A percentile compares a stretch with the other conserved stretches of the same genome.
Conservation (phyloP, 2,113 vertebrate genomes). For the Pavo muticus region DNA sequence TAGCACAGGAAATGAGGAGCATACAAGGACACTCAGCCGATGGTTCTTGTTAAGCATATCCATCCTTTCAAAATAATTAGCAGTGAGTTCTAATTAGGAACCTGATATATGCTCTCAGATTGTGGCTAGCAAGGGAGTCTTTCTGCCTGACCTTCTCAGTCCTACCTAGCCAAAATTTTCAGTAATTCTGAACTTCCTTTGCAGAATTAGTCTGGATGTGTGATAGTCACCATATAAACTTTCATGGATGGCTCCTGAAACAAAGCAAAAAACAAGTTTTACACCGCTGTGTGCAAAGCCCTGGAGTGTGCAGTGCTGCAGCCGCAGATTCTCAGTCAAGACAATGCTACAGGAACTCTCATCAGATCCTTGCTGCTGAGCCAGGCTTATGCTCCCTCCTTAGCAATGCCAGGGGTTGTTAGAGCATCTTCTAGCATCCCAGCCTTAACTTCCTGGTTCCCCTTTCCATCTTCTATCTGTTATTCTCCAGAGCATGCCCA, state of each 20-base stretch:
- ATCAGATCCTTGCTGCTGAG: background rate
- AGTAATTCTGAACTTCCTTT: background rate
- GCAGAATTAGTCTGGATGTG: background rate
- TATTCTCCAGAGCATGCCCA: background rate
- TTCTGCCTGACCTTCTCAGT: background rate
- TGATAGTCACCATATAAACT: background rate
- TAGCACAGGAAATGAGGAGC: background rate
- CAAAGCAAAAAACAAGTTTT: background rate
- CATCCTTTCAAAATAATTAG: slow-evolving; percentile 29
- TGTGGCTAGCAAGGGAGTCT: background rate
- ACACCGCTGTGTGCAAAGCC: background rate
- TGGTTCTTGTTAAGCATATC: slow-evolving; percentile 20
- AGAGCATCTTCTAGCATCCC: background rate
- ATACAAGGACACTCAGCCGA: background rate
- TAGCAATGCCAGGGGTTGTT: background rate
- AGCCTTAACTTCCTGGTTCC: background rate
- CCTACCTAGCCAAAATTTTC: background rate
- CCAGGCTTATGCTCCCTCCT: background rate
- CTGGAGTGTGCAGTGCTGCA: background rate
- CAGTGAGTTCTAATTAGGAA: background rate
- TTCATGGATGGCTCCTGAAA: background rate
- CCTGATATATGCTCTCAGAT: background rate
- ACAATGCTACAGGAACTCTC: accelerated
- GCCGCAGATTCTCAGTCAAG: background rate
- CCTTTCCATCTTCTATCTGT: background rate